Conservation (phyloP, 2,113 vertebrate genomes). For the Megaleporinus macrocephalus region DNA sequence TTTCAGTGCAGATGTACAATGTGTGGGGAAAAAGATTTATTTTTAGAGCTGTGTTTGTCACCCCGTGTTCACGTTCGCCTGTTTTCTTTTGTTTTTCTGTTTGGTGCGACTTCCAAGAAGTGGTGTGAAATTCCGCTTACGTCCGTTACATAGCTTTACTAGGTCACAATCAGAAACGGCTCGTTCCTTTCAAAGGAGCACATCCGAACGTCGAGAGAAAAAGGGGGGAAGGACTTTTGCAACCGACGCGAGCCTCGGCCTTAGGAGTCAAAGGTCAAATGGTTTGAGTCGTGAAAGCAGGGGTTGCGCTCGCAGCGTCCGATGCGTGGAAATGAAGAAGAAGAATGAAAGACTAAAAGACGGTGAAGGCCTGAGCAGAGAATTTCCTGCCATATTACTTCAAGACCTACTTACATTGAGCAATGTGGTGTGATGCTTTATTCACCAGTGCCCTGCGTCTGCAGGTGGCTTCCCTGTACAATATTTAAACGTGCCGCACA, state of each 20-base stretch:
- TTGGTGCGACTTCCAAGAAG: conserved; percentile 60
- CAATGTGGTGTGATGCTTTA: conserved; percentile 27
- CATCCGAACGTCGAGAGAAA: conserved; percentile 27
- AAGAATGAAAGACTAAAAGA: neutral
- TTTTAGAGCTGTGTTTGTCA: conserved; percentile 41
- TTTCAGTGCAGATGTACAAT: conserved; percentile 49
- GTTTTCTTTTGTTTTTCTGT: conserved; percentile 17
- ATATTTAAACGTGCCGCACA: conserved; percentile 80
- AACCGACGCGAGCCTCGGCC: neutral
- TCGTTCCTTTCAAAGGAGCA: conserved; percentile 50
- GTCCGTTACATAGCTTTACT: conserved; percentile 68
- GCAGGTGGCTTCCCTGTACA: conserved; percentile 84
- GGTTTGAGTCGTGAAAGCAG: neutral
- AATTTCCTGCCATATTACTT: conserved; percentile 15
- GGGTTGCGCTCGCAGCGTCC: neutral
- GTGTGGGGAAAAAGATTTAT: conserved; percentile 39
- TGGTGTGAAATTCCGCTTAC: conserved; percentile 55
- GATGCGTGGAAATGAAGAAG: neutral
- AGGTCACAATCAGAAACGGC: conserved; percentile 73
- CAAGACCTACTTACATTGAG: conserved; percentile 27
- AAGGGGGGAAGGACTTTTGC: conserved; percentile 31
- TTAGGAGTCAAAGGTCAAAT: neutral
- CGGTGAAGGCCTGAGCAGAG: neutral
- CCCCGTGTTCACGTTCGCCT: neutral
- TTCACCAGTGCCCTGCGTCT: conserved; percentile 73